Base-by-base conservation (phyloP, 1,140 invertebrate species). In the Sarcophaga bullata region DNA sequence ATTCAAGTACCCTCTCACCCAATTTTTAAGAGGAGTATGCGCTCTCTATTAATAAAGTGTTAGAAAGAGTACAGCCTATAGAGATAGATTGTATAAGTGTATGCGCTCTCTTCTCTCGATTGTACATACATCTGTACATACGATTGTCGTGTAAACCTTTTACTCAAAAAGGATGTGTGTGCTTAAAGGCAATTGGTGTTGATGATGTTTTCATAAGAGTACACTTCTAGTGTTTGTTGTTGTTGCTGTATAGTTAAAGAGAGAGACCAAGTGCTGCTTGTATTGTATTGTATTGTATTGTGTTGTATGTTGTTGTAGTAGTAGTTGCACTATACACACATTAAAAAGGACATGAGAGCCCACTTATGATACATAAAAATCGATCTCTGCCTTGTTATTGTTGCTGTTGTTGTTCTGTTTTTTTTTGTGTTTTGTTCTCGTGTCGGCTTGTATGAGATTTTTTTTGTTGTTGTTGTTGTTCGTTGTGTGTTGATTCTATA, bases 261-360 rank as follows among this genome's bases (percentile, higher is more conserved):
- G 54, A 80, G 50, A 54, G 80, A 76, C n/a, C 17, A 37, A 78
- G 58, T 75, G 68, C 52, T 82, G 78, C 80, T 78, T 52, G 80
- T 49, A 37, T 37, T 37, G 25, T 81, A 62, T 72, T 81, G 19
- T 73, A 49, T 80, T 58, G 48, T 80, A 58, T 83, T 83, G 58
- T 80, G 73, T 84, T 88, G 84, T 87, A 80, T 83, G 80, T 81
- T 83, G 76, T 75, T 83, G 17, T 81, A 76, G 62, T 81, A 76
- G 62, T 81, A 76, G 50, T 78, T 81, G 49, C 84, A 86, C 84
- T 85, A 87, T 88, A 37, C 25, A 85, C 25, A 37, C 25, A 37
- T 86, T 89, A 85, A 88, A 89, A 89, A 88, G 87, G 88, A 89
- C 88, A 89, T 89, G 86, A 89, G 88, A 89, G 89, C 88, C 88